phyloP scores from a whole-genome alignment of 2,113 vertebrate species.

The Carettochelys insculpta region DNA sequence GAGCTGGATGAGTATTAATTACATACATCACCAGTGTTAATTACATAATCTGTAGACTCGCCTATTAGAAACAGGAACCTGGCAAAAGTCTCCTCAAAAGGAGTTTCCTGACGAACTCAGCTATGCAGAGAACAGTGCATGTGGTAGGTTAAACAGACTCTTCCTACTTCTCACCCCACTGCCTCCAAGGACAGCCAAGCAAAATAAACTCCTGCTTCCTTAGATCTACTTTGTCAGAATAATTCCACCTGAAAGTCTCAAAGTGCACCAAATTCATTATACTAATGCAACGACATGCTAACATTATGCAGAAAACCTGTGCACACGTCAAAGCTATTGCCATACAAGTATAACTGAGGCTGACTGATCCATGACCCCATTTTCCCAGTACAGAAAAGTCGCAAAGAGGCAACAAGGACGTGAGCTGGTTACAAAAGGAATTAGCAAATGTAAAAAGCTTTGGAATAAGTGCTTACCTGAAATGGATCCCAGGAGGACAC shows the following conservation, averaged over 20 bases:
- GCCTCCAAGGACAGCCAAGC: conserved; percentile 45
- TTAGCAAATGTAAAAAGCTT: neutral
- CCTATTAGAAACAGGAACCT: conserved; percentile 26
- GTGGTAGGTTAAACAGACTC: conserved; percentile 55
- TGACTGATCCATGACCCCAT: neutral
- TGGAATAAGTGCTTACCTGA: conserved; percentile 80
- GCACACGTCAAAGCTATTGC: conserved; percentile 13
- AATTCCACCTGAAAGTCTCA: conserved; percentile 2
- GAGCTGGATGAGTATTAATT: conserved; percentile 34
- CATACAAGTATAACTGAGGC: conserved; percentile 8
- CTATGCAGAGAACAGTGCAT: conserved; percentile 44
- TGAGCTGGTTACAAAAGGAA: neutral
- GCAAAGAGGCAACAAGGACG: neutral
- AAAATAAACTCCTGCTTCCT: conserved; percentile 52
- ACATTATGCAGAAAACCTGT: conserved; percentile 25
- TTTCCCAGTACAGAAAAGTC: neutral
- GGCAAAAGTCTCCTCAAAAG: conserved; percentile 33
- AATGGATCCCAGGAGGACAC: conserved; percentile 91
- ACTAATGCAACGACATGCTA: neutral
- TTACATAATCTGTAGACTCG: conserved; percentile 42
- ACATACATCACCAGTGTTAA: conserved; percentile 41
- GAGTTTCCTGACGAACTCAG: conserved; percentile 60
- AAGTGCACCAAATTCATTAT: neutral
- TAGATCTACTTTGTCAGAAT: conserved; percentile 31
- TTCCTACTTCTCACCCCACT: conserved; percentile 40